Evolutionary conservation across 1,140 invertebrate species (phyloP), one percentile per base, ranked within the genome.

Genomic region (Pachyrhynchus sulphureomaculatus): DNA sequence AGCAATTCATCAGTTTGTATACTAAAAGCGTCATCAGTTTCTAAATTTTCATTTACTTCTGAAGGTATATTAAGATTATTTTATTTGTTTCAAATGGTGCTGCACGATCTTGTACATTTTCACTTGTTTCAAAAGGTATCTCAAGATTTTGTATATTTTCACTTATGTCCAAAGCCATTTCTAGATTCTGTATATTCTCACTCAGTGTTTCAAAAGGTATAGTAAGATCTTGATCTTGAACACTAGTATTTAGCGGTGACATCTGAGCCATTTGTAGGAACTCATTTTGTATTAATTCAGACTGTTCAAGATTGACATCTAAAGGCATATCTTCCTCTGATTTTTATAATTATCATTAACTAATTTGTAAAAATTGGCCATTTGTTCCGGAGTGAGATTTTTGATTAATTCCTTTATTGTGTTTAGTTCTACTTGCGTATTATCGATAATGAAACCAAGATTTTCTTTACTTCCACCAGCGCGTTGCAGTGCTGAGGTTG

Each of bases 341-440:
- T 13, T 15, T 21, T 55, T 62, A 41, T 42, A 56, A 34, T 62
- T 62, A 9, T 62, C 60, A 45, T 62, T 62, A 2, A 62, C 34
- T 15, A 62, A 44, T 39, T 62, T 62, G 21, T 56, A 62, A 36
- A 62, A 56, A 18, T 26, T 49, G 4, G 60, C 26, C 53, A 62
- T 62, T 12, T 62, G 52, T 0, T 62, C 60, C 0, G 51, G 53
- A 5, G 52, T 45, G 13, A 62, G 8, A 17, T 41, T 55, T 44
- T 49, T 62, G 4, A 62, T 15, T 29, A 62, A 17, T 39, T 62
- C 60, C 32, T 62, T 62, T 23, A 62, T 42, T 10, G 32, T 48
- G 52, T 18, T 51, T n/a, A 55, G 20, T 44, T 62, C 52, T 20
- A 62, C 24, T 23, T 54, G 51, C 4, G 41, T 45, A 34, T 62